phyloP scores from a whole-genome alignment of 2,113 vertebrate species.

The Aspidoscelis tigris region DNA sequence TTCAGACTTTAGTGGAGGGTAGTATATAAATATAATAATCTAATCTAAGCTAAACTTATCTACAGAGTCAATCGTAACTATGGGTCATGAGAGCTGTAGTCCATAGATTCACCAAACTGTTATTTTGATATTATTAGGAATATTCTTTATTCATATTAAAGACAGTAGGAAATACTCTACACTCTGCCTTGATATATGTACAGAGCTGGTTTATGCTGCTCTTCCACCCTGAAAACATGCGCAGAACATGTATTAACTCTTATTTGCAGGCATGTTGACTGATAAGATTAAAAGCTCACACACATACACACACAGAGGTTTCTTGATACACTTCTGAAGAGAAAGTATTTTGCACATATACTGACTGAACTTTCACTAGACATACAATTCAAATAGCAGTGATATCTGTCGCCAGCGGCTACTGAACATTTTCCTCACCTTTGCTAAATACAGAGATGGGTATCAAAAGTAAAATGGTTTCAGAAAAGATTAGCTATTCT shows the following conservation, averaged over 20 bases:
- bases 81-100: too few species aligned
- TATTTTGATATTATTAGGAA: too few species aligned
- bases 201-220: background rate
- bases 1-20: too few species aligned
- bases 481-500: slow-evolving; percentile 28
- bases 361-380: background rate
- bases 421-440: background rate
- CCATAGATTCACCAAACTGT: too few species aligned
- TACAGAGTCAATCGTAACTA: too few species aligned
- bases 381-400: background rate
- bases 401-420: background rate
- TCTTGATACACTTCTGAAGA: background rate
- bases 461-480: slow-evolving; percentile 24
- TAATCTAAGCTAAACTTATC: too few species aligned
- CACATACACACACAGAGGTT: background rate
- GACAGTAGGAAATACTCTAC: background rate
- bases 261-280: background rate
- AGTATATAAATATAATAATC: too few species aligned
- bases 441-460: slow-evolving; percentile 25
- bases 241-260: background rate
- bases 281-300: background rate
- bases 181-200: background rate
- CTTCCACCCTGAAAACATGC: too few species aligned
- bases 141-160: too few species aligned
- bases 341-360: background rate